Evolutionary conservation across 2,888 invertebrate genomes (phyloP).

Genomic region (Eupithecia abbreviata): DNA sequence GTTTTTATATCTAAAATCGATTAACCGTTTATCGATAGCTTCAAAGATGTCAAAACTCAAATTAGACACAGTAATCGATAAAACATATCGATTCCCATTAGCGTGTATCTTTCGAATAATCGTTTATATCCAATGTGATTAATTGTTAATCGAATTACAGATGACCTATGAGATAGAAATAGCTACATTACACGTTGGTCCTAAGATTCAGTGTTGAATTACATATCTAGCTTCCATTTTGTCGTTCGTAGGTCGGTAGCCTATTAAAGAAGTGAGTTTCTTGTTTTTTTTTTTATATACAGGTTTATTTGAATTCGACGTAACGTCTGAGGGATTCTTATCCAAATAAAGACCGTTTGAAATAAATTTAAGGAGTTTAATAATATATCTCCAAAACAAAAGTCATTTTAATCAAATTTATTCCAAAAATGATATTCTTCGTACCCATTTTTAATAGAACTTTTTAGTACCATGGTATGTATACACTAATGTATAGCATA

Average conservation of each 20-base stretch:
- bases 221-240: not conserved
- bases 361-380: too few relatives aligned
- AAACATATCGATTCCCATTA: constrained; percentile 6
- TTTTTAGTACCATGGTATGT: too few relatives aligned
- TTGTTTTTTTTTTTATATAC: not conserved
- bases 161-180: constrained; percentile 9
- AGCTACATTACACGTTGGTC: not conserved
- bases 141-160: constrained; percentile 14
- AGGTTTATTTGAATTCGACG: not conserved
- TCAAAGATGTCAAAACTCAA: constrained; percentile 12
- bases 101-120: constrained; percentile 9
- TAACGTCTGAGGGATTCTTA: not conserved
- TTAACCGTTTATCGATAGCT: constrained; percentile 5
- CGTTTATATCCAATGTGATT: constrained; percentile 5
- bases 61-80: constrained; percentile 4
- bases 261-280: not conserved
- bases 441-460: too few relatives aligned
- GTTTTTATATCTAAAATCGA: not conserved
- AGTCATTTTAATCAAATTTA: too few relatives aligned
- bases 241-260: not conserved
- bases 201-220: not conserved
- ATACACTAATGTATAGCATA: too few relatives aligned
- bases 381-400: too few relatives aligned
- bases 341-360: too few relatives aligned
- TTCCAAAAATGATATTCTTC: too few relatives aligned